Base-by-base conservation (phyloP, 2,797 vertebrate genomes). In the Malurus splendens region DNA sequence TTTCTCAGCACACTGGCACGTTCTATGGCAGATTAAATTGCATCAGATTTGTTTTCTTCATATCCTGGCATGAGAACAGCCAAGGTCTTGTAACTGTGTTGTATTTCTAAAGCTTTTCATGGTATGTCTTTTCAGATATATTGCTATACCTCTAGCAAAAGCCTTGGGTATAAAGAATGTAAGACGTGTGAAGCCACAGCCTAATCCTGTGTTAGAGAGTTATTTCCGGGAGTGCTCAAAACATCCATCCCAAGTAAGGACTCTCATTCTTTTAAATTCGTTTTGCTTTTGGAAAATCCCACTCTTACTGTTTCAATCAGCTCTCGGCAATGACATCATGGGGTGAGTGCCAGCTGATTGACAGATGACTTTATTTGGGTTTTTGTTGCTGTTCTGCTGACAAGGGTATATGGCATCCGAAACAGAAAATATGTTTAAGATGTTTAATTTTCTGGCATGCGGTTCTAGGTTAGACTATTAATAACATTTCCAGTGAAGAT, bases 71-170 rank as follows among this genome's bases (percentile, higher is more conserved):
- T 50, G 32, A 73, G 32, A 75, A 55, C 55, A 62, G 60, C 38
- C 56, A 16, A 56, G 23, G 28, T 61, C 83, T 82, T 71, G 28
- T 90, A 74, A 59, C 54, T 55, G 25, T 72, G 42, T 42, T 86
- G 28, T 45, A 20, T 71, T 89, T 79, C 33, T 38, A 18, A 81
- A 76, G 70, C 10, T 48, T 91, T 89, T 73, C 64, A 51, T 20
- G 64, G 50, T 74, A 4, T 95, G 39, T 96, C 89, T 96, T 96
- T 96, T 48, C 96, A 99, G 99, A 77, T 97, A 96, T 80, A 56
- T 99, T 93, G 99, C 98, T 30, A 97, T 96, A 66, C 98, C 98
- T 61, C 78, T 99, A n/a, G 99, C 98, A 71, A 93, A 93, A 83
- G 86, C 72, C 19, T 90, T 98, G 65, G 98, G 98, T 51, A 97